These are phyloP conservation scores for Aptenodytes forsteri DNA, from an alignment of 2,113 vertebrate genomes.

Conservation along the genomic window DNA sequence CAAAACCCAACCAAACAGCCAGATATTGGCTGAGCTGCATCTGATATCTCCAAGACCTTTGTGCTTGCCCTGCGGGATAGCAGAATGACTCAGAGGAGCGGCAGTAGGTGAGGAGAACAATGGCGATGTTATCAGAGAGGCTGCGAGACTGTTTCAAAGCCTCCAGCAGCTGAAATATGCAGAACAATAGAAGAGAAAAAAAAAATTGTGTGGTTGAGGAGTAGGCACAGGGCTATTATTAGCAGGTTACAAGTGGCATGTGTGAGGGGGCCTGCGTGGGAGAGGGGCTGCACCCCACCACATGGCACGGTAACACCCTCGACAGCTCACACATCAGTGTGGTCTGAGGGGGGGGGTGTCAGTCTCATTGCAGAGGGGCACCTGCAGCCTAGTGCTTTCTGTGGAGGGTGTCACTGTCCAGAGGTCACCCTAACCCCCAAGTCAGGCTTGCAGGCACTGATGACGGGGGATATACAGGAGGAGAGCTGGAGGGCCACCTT, in stretches of 20 bases:
- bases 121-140: background rate
- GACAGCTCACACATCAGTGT: accelerated
- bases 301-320: accelerated
- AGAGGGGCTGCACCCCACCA: background rate
- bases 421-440: background rate
- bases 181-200: background rate
- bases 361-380: background rate
- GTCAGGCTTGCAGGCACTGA: background rate
- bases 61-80: background rate
- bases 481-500: background rate
- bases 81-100: background rate
- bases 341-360: background rate
- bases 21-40: background rate
- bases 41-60: background rate
- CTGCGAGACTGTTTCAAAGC: background rate
- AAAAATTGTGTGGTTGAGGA: background rate
- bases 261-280: background rate
- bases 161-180: background rate
- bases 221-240: background rate
- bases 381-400: background rate
- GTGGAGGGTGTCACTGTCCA: background rate
- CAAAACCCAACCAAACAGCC: background rate
- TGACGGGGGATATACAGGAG: accelerated
- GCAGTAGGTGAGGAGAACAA: background rate
- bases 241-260: background rate